A percentile compares a stretch with the other conserved stretches of the same genome.
These are phyloP conservation scores for Meghimatium bilineatum DNA, from an alignment of 2,888 invertebrate genomes.

Conservation along the genomic window DNA sequence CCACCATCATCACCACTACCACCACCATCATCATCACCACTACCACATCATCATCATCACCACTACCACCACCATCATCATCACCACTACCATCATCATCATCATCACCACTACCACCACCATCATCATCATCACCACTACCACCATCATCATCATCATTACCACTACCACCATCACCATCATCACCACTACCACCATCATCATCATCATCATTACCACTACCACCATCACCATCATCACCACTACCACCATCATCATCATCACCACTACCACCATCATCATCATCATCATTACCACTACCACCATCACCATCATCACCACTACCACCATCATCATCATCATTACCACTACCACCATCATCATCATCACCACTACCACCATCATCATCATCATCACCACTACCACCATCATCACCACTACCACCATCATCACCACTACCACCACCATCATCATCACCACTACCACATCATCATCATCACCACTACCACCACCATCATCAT, in stretches of 20 bases:
- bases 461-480: too few relatives aligned
- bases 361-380: constrained; percentile 1
- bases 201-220: constrained; percentile 11
- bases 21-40: neutral
- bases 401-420: neutral
- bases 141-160: constrained; percentile 13
- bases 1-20: constrained; percentile 13
- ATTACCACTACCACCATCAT: neutral
- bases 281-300: constrained; percentile 21
- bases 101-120: neutral
- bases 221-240: constrained; percentile 2
- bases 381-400: neutral
- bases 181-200: constrained; percentile 13
- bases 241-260: constrained; percentile 5
- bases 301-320: neutral
- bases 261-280: constrained; percentile 19
- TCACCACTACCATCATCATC: neutral
- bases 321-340: constrained; percentile 8
- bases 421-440: neutral
- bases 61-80: constrained; percentile 4
- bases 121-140: neutral
- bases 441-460: too few relatives aligned
- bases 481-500: too few relatives aligned
- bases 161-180: constrained; percentile 21
- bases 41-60: too few relatives aligned